These are phyloP conservation scores for Cataglyphis altisquamis DNA, from an alignment of 2,888 invertebrate species.

Conservation along the genomic window DNA sequence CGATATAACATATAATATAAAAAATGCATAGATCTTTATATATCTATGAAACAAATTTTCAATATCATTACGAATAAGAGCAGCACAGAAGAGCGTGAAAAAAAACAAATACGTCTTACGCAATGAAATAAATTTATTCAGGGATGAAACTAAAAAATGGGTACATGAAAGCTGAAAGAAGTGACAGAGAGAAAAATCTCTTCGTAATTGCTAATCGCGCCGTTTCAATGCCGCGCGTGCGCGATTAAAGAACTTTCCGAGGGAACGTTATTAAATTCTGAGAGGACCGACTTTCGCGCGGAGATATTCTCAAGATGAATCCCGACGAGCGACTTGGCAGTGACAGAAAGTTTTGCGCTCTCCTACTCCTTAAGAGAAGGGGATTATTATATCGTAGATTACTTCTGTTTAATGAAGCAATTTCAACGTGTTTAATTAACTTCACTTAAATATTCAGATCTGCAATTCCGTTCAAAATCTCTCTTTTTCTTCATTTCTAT, in stretches of 20 bases:
- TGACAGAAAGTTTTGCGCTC: slow-evolving; percentile 52
- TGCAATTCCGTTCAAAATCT: slow-evolving; percentile 39
- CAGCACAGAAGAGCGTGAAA: not conserved
- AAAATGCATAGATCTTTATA: not conserved
- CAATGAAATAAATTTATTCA: slow-evolving; percentile 43
- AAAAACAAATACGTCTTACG: slow-evolving; percentile 3
- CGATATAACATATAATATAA: not conserved
- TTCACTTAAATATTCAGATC: slow-evolving; percentile 52
- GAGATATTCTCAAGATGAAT: slow-evolving; percentile 57
- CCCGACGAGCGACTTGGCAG: slow-evolving; percentile 53
- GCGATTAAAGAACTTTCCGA: slow-evolving; percentile 55
- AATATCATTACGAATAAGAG: slow-evolving; percentile 32
- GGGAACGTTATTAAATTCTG: slow-evolving; percentile 55
- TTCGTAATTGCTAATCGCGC: slow-evolving; percentile 52
- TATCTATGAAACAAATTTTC: not conserved
- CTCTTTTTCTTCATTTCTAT: slow-evolving; percentile 29
- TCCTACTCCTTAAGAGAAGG: slow-evolving; percentile 16
- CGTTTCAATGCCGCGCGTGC: slow-evolving; percentile 54
- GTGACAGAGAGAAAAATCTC: slow-evolving; percentile 43
- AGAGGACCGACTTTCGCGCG: slow-evolving; percentile 51
- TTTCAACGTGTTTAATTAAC: slow-evolving; percentile 57
- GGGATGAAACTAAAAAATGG: slow-evolving; percentile 20
- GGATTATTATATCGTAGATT: slow-evolving; percentile 57
- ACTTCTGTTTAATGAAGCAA: slow-evolving; percentile 56
- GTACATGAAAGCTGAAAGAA: slow-evolving; percentile 13